Evolutionary conservation across 2,113 vertebrate genomes (phyloP), one percentile per base, ranked within the genome.

Genomic region (Garra rufa): DNA sequence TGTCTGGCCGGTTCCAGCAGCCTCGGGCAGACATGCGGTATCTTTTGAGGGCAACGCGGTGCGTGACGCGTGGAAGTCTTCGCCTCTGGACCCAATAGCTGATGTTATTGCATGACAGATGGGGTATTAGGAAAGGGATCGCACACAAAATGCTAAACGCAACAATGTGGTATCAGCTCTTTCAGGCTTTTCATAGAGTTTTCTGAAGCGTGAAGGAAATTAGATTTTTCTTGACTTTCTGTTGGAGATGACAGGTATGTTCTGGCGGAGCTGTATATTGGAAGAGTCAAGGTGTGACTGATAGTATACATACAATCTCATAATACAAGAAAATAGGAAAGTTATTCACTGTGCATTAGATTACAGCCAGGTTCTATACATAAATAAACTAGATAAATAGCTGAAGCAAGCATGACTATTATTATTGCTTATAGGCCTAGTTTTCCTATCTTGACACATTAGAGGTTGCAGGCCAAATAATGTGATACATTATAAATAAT

Each of bases 61-160:
- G 91, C 88, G 88, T 93, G 92, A 92, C 85, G 87, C 86, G 59
- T 82, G 61, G 71, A 91, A 91, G 89, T 83, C 89, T 41, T 89
- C 69, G 79, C 85, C 88, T 91, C 89, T 92, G 91, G 89, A 91
- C 77, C 76, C 86, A 89, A 90, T 86, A 89, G 88, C 85, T 63
- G 15, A 14, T 91, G 92, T 92, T 94, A 91, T 93, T 91, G 85
- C 90, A 88, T 89, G 88, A 91, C 90, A 92, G 88, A 92, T 90
- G 88, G 48, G 79, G 91, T 81, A 92, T 93, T 93, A 91, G 57
- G 85, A 88, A 73, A 86, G 88, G 89, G 88, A 90, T 92, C 87
- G 85, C 59, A 46, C 86, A 81, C 75, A 76, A 89, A 84, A 89
- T 88, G 82, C 71, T 76, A 76, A 83, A 83, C 59, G 61, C 71